Percentiles rank a stretch among this genome's conserved stretches.
Evolutionary conservation across 2,888 invertebrate species (phyloP).

Genomic region (Abscondita cerata): DNA sequence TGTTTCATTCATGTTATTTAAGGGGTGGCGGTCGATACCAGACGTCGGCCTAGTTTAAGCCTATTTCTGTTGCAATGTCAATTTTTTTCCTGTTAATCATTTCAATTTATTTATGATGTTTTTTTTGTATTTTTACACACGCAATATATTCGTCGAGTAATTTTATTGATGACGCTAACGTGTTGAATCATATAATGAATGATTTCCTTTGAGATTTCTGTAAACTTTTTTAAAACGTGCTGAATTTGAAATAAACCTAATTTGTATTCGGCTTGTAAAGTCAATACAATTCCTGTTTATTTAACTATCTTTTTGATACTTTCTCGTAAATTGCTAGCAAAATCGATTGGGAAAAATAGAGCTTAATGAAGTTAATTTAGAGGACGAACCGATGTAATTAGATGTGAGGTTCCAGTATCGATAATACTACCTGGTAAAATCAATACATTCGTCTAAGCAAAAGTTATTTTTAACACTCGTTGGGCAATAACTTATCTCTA

Average conservation of each 20-base stretch:
- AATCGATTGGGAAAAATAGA: too few species aligned
- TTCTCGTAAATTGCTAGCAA: too few species aligned
- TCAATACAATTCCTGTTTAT: too few species aligned
- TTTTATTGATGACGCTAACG: too few species aligned
- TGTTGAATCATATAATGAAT: too few species aligned
- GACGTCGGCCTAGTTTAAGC: constrained; percentile 14
- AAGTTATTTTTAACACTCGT: constrained; percentile 1
- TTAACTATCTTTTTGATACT: too few species aligned
- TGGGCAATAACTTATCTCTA: neutral
- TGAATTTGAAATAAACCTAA: too few species aligned
- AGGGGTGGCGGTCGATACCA: constrained; percentile 11
- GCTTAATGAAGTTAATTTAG: too few species aligned
- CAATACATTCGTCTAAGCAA: neutral
- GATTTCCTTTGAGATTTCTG: too few species aligned
- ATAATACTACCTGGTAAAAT: neutral
- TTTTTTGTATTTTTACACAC: neutral
- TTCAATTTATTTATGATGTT: neutral
- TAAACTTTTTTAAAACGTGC: too few species aligned
- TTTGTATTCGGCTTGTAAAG: too few species aligned
- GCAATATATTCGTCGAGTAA: neutral
- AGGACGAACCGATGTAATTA: neutral
- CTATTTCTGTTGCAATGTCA: constrained; percentile 6
- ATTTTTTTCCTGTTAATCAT: neutral
- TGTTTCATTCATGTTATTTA: constrained; percentile 28
- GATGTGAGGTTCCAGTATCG: neutral